Base-by-base conservation (phyloP, 2,888 invertebrate genomes). In the Melanophora roralis region DNA sequence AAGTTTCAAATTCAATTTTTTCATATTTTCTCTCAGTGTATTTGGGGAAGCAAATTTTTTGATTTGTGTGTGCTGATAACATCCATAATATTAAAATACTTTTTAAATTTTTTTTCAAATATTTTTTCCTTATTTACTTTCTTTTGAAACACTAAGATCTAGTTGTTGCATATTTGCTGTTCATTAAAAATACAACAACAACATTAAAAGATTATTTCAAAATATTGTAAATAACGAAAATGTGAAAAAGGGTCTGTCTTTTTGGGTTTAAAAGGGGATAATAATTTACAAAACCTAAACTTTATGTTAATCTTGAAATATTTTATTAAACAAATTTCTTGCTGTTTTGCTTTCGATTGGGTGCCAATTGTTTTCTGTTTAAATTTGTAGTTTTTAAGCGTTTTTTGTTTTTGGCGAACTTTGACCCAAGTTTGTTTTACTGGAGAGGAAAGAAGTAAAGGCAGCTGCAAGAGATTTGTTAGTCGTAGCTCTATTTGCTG, bases 161-260 rank as follows among this genome's bases (percentile, higher is more conserved):
- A 75, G 71, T 67, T 71, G 74, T 71, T 75, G 71, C 74, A 75
- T 75, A 74, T 68, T 75, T 74, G 65, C 60, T 60, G 49, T 79
- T 75, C 43, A 71, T 79, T 75, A 79, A 38, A 65, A 47, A 38
- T 36, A 23, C 16, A 36, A 55, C 3, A 57, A 27, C 23, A 34
- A 45, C 14, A 36, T 12, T 11, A 53, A 68, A 57, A 68, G 36
- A 36, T 45, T 40, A 40, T 40, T 27, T 32, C 8, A 43, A 45
- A 60, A n/a, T n/a, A n/a, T n/a, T n/a, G 51, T 53, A 62, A 45
- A 64, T 55, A 64, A 68, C 23, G 4, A 57, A 47, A n/a, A n/a
- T n/a, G n/a, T n/a, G n/a, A n/a, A 75, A 75, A 75, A 75, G 67
- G 51, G 60, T 60, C 51, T 51, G n/a, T n/a, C n/a, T n/a, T n/a